Conservation (phyloP, 2,797 vertebrate genomes). For the Natrix natrix region DNA sequence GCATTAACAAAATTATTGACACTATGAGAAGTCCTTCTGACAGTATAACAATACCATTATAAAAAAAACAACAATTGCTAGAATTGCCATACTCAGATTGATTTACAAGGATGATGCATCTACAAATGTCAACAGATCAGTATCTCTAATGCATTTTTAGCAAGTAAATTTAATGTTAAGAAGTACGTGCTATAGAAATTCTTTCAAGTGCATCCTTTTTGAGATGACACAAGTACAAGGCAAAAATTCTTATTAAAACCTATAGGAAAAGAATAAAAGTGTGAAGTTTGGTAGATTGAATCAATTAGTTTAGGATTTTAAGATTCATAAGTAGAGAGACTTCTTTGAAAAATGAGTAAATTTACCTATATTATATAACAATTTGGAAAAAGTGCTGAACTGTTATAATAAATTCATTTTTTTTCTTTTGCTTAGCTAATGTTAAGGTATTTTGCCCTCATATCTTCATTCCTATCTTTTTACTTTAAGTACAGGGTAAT, state of each 20-base stretch:
- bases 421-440: background rate
- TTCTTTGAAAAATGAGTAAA: constrained; percentile 7
- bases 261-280: constrained; percentile 37
- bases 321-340: background rate
- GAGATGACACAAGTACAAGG: constrained; percentile 24
- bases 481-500: background rate
- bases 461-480: background rate
- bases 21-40: background rate
- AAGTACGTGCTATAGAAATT: background rate
- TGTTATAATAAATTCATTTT: background rate
- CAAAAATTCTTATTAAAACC: constrained; percentile 18
- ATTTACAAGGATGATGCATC: constrained; percentile 61
- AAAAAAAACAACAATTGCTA: constrained; percentile 30
- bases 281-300: constrained; percentile 13
- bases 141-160: constrained; percentile 69
- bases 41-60: constrained; percentile 31
- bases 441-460: background rate
- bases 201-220: constrained; percentile 12
- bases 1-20: background rate
- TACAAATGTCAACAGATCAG: constrained; percentile 57
- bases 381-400: background rate
- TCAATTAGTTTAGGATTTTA: constrained; percentile 28
- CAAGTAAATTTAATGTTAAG: constrained; percentile 41
- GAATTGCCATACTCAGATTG: constrained; percentile 63
- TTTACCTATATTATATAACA: background rate